Base-by-base conservation (phyloP, 2,113 vertebrate species). In the Morone chrysops region DNA sequence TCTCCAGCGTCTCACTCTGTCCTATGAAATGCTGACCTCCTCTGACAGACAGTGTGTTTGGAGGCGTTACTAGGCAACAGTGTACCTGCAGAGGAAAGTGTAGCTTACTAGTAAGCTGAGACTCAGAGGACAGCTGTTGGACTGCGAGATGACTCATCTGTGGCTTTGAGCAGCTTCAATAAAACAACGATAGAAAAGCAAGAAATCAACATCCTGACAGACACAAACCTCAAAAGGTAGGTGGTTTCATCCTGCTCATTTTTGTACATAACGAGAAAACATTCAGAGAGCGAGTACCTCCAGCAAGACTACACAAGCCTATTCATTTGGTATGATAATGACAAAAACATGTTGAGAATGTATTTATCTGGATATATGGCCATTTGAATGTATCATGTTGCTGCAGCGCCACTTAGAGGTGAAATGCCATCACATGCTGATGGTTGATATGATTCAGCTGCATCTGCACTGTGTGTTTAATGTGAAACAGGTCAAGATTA, bases 91-190 rank as follows among this genome's bases (percentile, higher is more conserved):
- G 69, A 78, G 50, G 61, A 70, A 60, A 67, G 80, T 75, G 82
- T 76, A 72, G 2, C 36, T 76, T 63, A 87, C 77, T 83, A 88
- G 92, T 85, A 88, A 92, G 0, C 13, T 79, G 84, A 92, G 76
- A 75, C 45, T 4, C 74, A 25, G 60, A 57, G 47, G 63, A 56
- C 41, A 31, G 48, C 71, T 43, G 74, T 25, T 6, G 22, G 54
- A 68, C 80, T 36, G 57, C 1, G 65, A 70, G 36, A 13, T 10
- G 78, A 81, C 57, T 83, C 25, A 41, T 51, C 68, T 9, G 59
- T 25, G 22, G 22, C 12, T 79, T 8, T 56, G 13, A 12, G 25
- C 73, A 50, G 41, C 45, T 47, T 63, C 51, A 51, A 50, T 20
- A 31, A 81, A 68, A 61, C 41, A n/a, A 25, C 4, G 0, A 45